Conservation (phyloP, 2,113 vertebrate species). For the Lichenostomus cassidix region DNA sequence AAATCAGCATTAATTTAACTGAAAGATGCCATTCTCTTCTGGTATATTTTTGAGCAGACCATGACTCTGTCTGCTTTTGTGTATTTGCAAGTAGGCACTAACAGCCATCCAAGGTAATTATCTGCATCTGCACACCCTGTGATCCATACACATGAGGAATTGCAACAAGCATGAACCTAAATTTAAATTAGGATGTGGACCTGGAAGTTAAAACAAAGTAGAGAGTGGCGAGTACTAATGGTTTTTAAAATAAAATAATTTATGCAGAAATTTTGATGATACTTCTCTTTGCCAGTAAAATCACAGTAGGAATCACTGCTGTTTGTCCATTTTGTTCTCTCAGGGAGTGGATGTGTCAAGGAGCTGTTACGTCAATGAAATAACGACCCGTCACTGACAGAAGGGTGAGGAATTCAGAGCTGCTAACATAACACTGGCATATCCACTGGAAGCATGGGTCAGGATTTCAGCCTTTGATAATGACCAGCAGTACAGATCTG, state of each 20-base stretch:
- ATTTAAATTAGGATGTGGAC: background rate
- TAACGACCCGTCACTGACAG: background rate
- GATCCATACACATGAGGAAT: background rate
- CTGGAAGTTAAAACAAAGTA: background rate
- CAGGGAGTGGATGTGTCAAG: background rate
- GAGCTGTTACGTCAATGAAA: background rate
- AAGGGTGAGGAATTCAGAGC: background rate
- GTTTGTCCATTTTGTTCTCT: background rate
- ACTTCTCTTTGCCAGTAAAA: background rate
- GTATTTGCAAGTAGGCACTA: background rate
- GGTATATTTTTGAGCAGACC: background rate
- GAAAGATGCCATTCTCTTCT: background rate
- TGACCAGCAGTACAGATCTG: background rate
- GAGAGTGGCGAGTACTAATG: rapidly evolving
- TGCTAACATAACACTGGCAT: background rate
- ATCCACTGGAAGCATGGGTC: background rate
- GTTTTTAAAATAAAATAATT: background rate
- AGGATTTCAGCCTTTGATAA: background rate
- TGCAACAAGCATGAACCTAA: background rate
- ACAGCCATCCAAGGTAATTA: background rate
- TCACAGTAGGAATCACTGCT: background rate
- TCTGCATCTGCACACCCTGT: background rate
- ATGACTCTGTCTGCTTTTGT: background rate
- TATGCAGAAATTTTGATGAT: background rate
- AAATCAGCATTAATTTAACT: background rate